Evolutionary conservation across 53 echinoderm and acorn worm species (phyloP).

Genomic region (Zoroaster sp.): DNA sequence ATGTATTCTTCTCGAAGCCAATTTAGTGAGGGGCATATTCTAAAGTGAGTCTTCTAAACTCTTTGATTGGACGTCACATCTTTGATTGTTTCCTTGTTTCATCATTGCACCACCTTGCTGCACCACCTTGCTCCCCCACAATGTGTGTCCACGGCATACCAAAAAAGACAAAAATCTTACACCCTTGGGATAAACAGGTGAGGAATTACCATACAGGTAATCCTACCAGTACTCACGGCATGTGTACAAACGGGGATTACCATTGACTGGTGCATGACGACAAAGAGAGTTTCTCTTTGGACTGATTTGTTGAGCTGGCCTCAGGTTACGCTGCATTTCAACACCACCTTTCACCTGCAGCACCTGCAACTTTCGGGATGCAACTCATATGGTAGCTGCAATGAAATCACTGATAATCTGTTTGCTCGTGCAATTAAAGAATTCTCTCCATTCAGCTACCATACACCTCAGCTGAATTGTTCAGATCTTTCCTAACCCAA

Average conservation of each 20-base stretch:
- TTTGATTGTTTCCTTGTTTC: not conserved
- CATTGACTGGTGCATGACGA: not conserved
- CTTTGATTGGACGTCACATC: not conserved
- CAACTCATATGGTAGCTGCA: not conserved
- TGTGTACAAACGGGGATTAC: conserved; percentile 22
- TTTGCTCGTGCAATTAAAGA: not conserved
- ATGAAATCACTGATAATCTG: not conserved
- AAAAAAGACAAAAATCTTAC: not conserved
- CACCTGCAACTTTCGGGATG: not conserved
- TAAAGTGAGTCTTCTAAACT: not conserved
- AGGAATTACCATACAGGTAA: not conserved
- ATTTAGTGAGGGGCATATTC: not conserved
- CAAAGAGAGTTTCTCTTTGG: not conserved
- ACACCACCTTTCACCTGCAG: not conserved
- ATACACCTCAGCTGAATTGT: not conserved
- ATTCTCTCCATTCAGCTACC: not conserved
- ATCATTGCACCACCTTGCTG: not conserved
- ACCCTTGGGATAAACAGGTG: conserved; percentile 42
- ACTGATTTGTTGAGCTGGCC: not conserved
- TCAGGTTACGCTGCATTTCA: not conserved
- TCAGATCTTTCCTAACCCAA: not conserved
- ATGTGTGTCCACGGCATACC: not conserved
- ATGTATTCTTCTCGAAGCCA: not conserved
- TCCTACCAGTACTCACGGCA: not conserved
- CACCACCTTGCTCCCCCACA: not conserved